These are phyloP conservation scores for Nomada flava DNA, from an alignment of 2,888 invertebrate genomes.

Conservation along the genomic window DNA sequence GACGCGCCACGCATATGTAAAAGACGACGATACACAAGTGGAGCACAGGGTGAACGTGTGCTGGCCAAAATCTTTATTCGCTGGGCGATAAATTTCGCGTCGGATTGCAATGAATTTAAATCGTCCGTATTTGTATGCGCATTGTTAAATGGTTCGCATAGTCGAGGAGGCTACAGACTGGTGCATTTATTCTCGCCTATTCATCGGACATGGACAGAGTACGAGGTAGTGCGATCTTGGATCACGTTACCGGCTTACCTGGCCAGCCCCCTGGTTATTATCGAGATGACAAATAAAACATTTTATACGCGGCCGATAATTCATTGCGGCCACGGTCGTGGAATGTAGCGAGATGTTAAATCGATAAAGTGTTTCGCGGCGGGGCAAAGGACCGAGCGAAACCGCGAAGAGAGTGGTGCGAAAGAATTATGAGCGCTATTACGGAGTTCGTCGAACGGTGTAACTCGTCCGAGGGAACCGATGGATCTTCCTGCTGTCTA, in stretches of 20 bases:
- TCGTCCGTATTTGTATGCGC: conserved; percentile 27
- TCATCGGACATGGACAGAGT: conserved; percentile 16
- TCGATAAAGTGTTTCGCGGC: conserved; percentile 59
- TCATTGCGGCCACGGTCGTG: conserved; percentile 54
- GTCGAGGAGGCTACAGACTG: neutral
- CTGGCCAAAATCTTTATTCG: neutral
- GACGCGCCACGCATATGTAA: neutral
- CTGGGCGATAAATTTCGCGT: neutral
- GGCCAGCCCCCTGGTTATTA: conserved; percentile 49
- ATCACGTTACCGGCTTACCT: conserved; percentile 57
- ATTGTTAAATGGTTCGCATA: conserved; percentile 20
- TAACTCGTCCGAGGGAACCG: conserved; percentile 33
- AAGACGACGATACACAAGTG: neutral
- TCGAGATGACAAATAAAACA: conserved; percentile 68
- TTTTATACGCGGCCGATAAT: conserved; percentile 60
- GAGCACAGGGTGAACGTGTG: too few relatives aligned
- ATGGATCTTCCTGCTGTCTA: conserved; percentile 4
- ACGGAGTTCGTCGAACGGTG: conserved; percentile 58
- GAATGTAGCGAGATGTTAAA: conserved; percentile 62
- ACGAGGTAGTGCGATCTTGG: conserved; percentile 62
- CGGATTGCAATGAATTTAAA: conserved; percentile 14
- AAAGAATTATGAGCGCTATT: conserved; percentile 65
- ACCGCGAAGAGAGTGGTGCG: neutral
- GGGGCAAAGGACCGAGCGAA: conserved; percentile 36
- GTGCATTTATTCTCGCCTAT: conserved; percentile 26